A percentile compares a stretch with the other conserved stretches of the same genome.
Conservation (phyloP, 2,888 invertebrate genomes). For the Kuschelorhynchus macadamiae region DNA sequence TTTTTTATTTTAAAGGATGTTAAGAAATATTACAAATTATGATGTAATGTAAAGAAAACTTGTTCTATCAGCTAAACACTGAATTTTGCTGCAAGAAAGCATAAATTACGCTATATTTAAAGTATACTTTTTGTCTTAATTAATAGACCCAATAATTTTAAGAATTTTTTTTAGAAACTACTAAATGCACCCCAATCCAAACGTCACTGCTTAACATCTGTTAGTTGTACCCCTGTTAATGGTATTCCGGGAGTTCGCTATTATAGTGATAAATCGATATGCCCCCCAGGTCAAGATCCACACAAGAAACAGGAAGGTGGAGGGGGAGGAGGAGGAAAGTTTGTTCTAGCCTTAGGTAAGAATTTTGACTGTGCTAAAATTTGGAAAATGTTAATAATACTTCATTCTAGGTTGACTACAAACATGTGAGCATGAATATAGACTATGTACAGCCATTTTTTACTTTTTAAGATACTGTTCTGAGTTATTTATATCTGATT, state of each 20-base stretch:
- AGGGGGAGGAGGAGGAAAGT: constrained; percentile 38
- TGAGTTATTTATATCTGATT: too few relatives aligned
- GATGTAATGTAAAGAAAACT: too few relatives aligned
- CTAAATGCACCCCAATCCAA: constrained; percentile 23
- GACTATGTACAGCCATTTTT: too few relatives aligned
- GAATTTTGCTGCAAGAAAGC: too few relatives aligned
- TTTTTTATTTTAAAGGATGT: too few relatives aligned
- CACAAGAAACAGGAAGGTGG: constrained; percentile 11
- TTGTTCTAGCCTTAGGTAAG: constrained; percentile 61
- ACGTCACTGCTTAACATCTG: constrained; percentile 14
- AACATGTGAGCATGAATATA: too few relatives aligned
- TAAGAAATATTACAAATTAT: too few relatives aligned
- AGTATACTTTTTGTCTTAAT: too few relatives aligned
- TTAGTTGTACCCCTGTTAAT: not conserved
- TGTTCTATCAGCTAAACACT: too few relatives aligned
- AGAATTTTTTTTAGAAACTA: constrained; percentile 28
- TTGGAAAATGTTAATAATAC: not conserved
- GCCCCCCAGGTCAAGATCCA: constrained; percentile 28
- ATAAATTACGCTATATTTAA: too few relatives aligned
- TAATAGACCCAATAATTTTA: not conserved
- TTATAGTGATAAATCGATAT: constrained; percentile 38
- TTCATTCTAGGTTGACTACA: not conserved
- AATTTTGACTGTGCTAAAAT: too few relatives aligned
- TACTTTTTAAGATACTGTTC: too few relatives aligned
- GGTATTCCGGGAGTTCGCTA: constrained; percentile 10